phyloP scores from a whole-genome alignment of 2,113 vertebrate genomes.

The Spheniscus mendiculus region DNA sequence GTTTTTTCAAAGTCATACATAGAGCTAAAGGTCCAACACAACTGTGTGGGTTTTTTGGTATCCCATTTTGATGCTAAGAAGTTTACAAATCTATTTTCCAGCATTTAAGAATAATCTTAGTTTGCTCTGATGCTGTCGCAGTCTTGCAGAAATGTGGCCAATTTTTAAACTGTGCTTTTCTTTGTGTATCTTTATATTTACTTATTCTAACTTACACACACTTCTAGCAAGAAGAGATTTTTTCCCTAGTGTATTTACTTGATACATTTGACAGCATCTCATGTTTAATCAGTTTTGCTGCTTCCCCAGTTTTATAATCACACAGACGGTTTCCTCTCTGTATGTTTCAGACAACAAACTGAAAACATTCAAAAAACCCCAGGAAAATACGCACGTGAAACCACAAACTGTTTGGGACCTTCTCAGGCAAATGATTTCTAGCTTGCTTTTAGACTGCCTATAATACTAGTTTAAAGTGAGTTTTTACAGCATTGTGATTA shows the following conservation, averaged over 20 bases:
- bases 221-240: neutral
- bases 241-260: neutral
- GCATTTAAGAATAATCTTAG: neutral
- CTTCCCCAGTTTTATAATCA: slow-evolving; percentile 8
- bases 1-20: neutral
- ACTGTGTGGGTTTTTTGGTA: neutral
- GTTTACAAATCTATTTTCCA: neutral
- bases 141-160: neutral
- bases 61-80: neutral
- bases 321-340: neutral
- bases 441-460: neutral
- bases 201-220: neutral
- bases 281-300: slow-evolving; percentile 8
- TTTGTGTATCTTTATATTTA: neutral
- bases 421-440: neutral
- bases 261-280: slow-evolving; percentile 12
- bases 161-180: neutral
- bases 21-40: neutral
- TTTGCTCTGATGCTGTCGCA: neutral
- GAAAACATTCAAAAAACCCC: neutral
- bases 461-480: neutral
- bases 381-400: neutral
- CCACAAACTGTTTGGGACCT: neutral
- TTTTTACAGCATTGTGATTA: neutral
- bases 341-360: neutral